Evolutionary conservation across 2,797 vertebrate species (phyloP), one percentile per base, ranked within the genome.

Genomic region (Lacerta viridis): DNA sequence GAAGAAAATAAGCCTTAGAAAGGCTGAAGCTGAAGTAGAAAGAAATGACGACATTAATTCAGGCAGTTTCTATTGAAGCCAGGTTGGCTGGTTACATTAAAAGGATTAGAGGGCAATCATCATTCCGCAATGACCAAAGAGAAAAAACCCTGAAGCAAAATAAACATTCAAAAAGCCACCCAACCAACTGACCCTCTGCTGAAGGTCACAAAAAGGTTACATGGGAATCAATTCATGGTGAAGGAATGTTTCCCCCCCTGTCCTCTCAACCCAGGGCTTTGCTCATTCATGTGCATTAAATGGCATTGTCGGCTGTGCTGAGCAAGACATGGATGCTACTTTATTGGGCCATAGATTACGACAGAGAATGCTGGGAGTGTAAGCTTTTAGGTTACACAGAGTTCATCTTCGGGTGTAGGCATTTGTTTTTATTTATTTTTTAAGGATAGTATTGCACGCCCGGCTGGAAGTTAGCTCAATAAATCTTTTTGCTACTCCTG

Each of bases 101-200:
- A 79, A 59, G 75, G 68, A 41, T 18, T 25, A 84, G 17, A 69
- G 61, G 59, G 64, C 74, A 71, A 71, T 61, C 25, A n/a, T 36
- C 64, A 79, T 84, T 88, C 75, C 43, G 50, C 41, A 79, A 43
- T 68, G 43, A 86, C 85, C 81, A 79, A 84, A 84, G 43, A 78
- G 61, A 76, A 83, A 87, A 83, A 76, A 27, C n/a, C 59, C 80
- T 64, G 11, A 79, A 83, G 46, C 81, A 72, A 84, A 83, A 88
- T 55, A 88, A 88, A 39, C n/a, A 84, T 33, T 71, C 69, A 39
- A 61, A 75, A 81, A 68, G 36, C 25, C 11, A 39, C 61, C 59
- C 61, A 68, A 69, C 46, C 39, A 72, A 74, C 8, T 79, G 64
- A 84, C 64, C 82, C 43, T n/a, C n/a, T n/a, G 10, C 33, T 83